Percentiles rank a stretch among this genome's conserved stretches.
Conservation (phyloP, 2,797 vertebrate genomes). For the Podargus strigoides region DNA sequence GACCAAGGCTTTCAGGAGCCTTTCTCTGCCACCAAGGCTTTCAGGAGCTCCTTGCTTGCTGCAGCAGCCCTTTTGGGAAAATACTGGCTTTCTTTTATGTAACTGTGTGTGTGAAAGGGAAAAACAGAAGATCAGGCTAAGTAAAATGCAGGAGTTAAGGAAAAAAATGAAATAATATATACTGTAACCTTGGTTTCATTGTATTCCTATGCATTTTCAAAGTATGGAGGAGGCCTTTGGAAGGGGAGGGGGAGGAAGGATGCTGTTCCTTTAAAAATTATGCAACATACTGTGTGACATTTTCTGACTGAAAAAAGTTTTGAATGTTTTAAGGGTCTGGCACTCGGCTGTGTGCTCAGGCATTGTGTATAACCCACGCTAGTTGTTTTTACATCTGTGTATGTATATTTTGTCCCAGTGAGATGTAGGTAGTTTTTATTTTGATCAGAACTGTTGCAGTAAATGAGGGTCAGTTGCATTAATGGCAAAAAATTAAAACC, state of each 20-base stretch:
- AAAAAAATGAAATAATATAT: not conserved
- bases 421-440: conserved; percentile 72
- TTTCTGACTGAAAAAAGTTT: not conserved
- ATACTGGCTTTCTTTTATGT: not conserved
- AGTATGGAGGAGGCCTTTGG: not conserved
- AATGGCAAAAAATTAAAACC: conserved; percentile 62
- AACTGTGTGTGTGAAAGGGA: not conserved
- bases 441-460: conserved; percentile 52
- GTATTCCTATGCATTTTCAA: not conserved
- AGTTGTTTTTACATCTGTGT: conserved; percentile 44
- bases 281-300: conserved; percentile 14
- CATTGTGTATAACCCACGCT: conserved; percentile 5
- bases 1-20: not conserved
- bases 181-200: not conserved
- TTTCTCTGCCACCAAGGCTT: not conserved
- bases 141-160: not conserved
- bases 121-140: not conserved
- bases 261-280: conserved; percentile 20
- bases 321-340: conserved; percentile 56
- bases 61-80: not conserved
- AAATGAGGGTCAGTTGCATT: conserved; percentile 61
- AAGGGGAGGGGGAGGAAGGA: not conserved
- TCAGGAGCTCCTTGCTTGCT: not conserved
- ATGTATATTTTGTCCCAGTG: conserved; percentile 73
- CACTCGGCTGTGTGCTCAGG: conserved; percentile 33